Conservation (phyloP, 2,797 vertebrate species). For the Sciaenops ocellatus region DNA sequence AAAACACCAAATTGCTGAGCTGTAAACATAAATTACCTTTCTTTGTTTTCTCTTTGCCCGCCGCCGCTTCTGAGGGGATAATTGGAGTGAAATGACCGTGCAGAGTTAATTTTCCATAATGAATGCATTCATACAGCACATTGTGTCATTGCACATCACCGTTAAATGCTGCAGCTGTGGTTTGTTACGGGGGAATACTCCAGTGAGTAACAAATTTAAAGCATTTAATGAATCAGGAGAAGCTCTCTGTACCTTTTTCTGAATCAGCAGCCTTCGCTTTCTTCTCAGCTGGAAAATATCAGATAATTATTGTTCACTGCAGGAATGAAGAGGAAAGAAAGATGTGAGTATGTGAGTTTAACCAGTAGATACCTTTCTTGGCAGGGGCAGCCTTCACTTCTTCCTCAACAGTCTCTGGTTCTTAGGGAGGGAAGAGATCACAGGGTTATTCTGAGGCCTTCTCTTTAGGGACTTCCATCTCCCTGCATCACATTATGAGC, state of each 20-base stretch:
- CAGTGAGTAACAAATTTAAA: constrained; percentile 16
- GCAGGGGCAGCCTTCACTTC: constrained; percentile 46
- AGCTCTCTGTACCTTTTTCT: constrained; percentile 61
- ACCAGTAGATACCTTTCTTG: constrained; percentile 64
- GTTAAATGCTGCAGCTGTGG: constrained; percentile 25
- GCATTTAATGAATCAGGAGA: not conserved
- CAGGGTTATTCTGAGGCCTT: too few species aligned
- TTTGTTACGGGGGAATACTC: constrained; percentile 9
- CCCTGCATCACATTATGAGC: too few species aligned
- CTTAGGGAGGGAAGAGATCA: constrained; percentile 37
- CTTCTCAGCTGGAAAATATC: constrained; percentile 61
- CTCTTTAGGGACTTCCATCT: too few species aligned
- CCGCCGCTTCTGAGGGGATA: constrained; percentile 55
- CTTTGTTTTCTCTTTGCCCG: constrained; percentile 45
- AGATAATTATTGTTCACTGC: constrained; percentile 14
- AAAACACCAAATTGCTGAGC: constrained; percentile 7
- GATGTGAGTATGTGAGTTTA: not conserved
- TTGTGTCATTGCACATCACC: constrained; percentile 13
- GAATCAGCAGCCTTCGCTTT: constrained; percentile 51
- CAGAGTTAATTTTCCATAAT: constrained; percentile 47
- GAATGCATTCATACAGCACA: constrained; percentile 32
- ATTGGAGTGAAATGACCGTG: constrained; percentile 35
- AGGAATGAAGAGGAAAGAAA: not conserved
- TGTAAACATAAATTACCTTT: constrained; percentile 60
- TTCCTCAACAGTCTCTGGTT: constrained; percentile 56